phyloP scores from a whole-genome alignment of 2,888 invertebrate species.

The Philhelius pedissequus region DNA sequence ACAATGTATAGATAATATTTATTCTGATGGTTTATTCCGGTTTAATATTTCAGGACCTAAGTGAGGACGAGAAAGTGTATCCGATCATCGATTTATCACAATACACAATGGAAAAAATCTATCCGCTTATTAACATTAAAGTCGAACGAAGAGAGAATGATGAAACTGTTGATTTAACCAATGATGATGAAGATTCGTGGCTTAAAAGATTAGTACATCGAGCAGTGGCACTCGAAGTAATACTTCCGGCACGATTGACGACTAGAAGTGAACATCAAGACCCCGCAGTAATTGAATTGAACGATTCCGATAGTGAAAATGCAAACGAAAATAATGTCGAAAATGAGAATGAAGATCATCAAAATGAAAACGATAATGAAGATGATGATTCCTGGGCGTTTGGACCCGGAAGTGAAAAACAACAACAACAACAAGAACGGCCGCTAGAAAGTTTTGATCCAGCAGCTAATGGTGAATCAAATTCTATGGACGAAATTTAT shows the following conservation, averaged over 20 bases:
- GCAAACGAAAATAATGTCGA: not conserved
- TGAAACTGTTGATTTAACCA: slow-evolving; percentile 31
- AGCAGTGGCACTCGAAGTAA: slow-evolving; percentile 22
- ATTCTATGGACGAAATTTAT: not conserved
- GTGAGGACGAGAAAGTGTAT: slow-evolving; percentile 10
- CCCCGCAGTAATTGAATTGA: not conserved
- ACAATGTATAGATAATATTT: not conserved
- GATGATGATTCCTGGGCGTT: slow-evolving; percentile 14
- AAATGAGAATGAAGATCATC: not conserved
- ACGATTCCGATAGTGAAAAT: slow-evolving; percentile 28
- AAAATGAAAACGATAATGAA: not conserved
- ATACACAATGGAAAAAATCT: not conserved
- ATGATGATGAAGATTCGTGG: slow-evolving; percentile 20
- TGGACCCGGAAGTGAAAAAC: not conserved
- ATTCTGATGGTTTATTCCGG: not conserved
- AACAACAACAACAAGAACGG: not conserved
- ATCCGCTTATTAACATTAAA: not conserved
- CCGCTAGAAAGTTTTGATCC: not conserved
- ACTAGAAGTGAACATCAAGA: not conserved
- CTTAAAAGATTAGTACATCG: not conserved
- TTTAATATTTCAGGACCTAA: slow-evolving; percentile 33
- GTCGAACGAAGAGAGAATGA: not conserved
- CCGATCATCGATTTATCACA: not conserved
- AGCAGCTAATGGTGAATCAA: not conserved
- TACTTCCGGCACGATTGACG: slow-evolving; percentile 1